These are phyloP conservation scores for Oreochromis niloticus DNA, from an alignment of 2,113 vertebrate species.

Conservation along the genomic window DNA sequence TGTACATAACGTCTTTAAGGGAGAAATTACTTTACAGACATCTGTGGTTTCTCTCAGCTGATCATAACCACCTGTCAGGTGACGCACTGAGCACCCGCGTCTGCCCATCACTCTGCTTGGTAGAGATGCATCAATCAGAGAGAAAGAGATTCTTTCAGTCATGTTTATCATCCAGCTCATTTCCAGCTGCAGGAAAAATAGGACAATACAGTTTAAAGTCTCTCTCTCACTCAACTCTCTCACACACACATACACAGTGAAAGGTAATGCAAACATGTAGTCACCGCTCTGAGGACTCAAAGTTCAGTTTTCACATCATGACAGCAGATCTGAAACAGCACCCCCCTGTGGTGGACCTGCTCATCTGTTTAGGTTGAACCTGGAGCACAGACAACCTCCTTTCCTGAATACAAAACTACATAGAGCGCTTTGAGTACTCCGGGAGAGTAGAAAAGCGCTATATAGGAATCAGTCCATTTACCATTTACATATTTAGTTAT, in stretches of 20 bases:
- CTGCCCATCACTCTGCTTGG: not conserved
- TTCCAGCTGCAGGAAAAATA: not conserved
- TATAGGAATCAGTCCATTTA: too few relatives aligned
- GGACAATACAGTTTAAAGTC: not conserved
- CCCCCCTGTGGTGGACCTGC: not conserved
- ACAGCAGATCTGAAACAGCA: not conserved
- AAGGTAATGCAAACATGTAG: not conserved
- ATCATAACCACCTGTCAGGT: not conserved
- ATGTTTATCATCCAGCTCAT: rapidly evolving
- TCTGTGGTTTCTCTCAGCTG: not conserved
- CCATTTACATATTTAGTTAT: not conserved
- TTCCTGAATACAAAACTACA: not conserved
- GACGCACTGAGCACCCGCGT: not conserved
- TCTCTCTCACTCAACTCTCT: not conserved
- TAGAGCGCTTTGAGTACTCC: too few relatives aligned
- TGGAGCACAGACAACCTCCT: not conserved
- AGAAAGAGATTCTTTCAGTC: not conserved
- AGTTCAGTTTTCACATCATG: not conserved
- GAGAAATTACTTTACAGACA: not conserved
- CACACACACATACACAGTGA: not conserved
- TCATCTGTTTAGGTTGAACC: not conserved
- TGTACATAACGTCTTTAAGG: not conserved
- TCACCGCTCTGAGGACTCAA: not conserved
- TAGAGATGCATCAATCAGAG: not conserved
- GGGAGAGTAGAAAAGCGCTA: too few relatives aligned